A percentile compares a stretch with the other conserved stretches of the same genome.
phyloP scores from a whole-genome alignment of 2,888 invertebrate genomes.

The Tupiocoris notatus region DNA sequence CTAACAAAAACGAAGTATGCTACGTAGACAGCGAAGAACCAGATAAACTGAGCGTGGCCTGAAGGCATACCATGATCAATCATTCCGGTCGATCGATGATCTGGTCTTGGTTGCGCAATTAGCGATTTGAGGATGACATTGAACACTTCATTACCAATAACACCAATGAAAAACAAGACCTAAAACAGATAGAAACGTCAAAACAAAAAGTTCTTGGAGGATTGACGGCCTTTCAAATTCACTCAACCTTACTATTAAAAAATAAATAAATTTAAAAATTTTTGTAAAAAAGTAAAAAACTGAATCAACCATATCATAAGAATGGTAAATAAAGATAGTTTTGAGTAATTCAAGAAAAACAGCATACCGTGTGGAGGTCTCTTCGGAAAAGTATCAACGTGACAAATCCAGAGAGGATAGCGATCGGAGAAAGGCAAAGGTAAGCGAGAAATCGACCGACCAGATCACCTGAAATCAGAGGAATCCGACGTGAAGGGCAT shows the following conservation, averaged over 20 bases:
- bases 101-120: slow-evolving; percentile 77
- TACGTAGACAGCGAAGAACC: slow-evolving; percentile 85
- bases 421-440: slow-evolving; percentile 78
- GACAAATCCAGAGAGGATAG: slow-evolving; percentile 76
- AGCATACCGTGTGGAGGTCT: slow-evolving; percentile 84
- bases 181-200: slow-evolving; percentile 57
- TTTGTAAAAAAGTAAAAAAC: too few relatives aligned
- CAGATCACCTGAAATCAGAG: slow-evolving; percentile 79
- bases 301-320: too few relatives aligned
- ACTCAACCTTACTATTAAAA: too few relatives aligned
- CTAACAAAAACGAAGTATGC: slow-evolving; percentile 82
- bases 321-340: too few relatives aligned
- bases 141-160: slow-evolving; percentile 71
- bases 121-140: slow-evolving; percentile 79
- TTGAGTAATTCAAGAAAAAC: too few relatives aligned
- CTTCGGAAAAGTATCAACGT: slow-evolving; percentile 82
- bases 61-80: slow-evolving; percentile 90
- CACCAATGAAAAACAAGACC: slow-evolving; percentile 82
- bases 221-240: too few relatives aligned
- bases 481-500: too few relatives aligned
- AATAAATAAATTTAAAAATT: too few relatives aligned
- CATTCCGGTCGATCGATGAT: slow-evolving; percentile 63
- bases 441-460: slow-evolving; percentile 80
- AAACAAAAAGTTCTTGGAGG: too few relatives aligned
- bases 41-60: slow-evolving; percentile 86